Evolutionary conservation across 2,888 invertebrate genomes (phyloP).

Genomic region (Liopterus haemorrhoidalis): DNA sequence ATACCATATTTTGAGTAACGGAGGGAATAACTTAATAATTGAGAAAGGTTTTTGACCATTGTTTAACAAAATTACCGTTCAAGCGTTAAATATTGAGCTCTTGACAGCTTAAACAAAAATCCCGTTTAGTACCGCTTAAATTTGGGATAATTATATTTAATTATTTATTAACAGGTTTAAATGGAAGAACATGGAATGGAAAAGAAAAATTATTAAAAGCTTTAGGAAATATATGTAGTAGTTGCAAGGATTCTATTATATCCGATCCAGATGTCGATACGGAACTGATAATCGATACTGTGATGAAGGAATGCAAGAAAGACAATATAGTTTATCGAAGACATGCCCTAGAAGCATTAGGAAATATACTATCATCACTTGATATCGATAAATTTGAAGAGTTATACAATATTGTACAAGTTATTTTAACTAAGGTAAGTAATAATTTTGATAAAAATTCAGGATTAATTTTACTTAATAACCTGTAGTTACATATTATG

Average conservation of each 20-base stretch:
- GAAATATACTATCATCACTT: constrained; percentile 66
- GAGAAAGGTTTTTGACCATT: no score
- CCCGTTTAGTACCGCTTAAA: no score
- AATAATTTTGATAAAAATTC: background rate
- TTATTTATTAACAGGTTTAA: constrained; percentile 61
- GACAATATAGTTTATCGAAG: constrained; percentile 72
- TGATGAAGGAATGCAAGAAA: constrained; percentile 75
- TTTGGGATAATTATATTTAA: no score
- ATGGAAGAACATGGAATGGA: constrained; percentile 86
- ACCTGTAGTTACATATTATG: no score
- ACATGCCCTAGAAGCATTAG: constrained; percentile 65
- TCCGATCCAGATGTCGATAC: constrained; percentile 43
- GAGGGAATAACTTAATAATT: no score
- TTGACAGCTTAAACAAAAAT: no score
- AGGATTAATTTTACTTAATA: background rate
- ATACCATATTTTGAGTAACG: no score
- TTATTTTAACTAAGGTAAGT: constrained; percentile 60
- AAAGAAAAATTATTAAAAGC: constrained; percentile 78
- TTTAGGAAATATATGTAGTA: constrained; percentile 62
- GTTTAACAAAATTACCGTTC: no score
- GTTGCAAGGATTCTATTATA: constrained; percentile 54
- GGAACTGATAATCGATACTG: constrained; percentile 56
- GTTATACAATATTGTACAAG: constrained; percentile 70
- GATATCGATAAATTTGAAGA: constrained; percentile 71
- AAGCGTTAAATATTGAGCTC: no score